Base-by-base conservation (phyloP, 1,140 invertebrate species). In the Cecropterus lyciades region DNA sequence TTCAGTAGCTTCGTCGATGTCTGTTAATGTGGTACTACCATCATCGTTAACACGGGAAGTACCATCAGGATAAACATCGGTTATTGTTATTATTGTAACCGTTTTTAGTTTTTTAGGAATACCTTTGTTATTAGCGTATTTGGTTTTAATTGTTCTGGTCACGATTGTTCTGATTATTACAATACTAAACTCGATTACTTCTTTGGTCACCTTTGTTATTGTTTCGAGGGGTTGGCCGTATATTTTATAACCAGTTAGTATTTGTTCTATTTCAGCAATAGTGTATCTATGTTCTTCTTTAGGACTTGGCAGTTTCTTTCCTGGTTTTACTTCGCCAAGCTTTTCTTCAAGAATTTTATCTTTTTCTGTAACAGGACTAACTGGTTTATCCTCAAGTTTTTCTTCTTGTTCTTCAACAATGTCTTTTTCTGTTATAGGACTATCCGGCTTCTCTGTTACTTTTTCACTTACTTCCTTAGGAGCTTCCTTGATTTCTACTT, bases 41-140 rank as follows among this genome's bases (percentile, higher is more conserved):
- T 90, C 87, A 37, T 88, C 75, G 65, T 86, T 85, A 3, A 80
- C 87, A 62, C 80, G 82, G 15, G 89, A 83, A 27, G 88, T 92
- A 46, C 89, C 89, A 76, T 93, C 91, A n/a, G 92, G 91, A 73
- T 90, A 93, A 53, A 84, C 77, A 70, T 93, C 90, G 42, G 87
- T 89, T 13, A 87, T 92, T 8, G 88, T 89, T 14, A 91, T 64
- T 48, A 73, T 83, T 52, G 80, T 86, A 11, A 83, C 80, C 1
- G 78, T 91, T 72, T 92, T 92, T 53, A 92, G 64, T 80, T 93
- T 93, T 65, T 70, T 79, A 13, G 87, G 17, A 10, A 70, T 68
- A 6, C 70, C 70, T 15, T 71, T 43, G 11, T 48, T 43, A 16
- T 84, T 70, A 8, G 71, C 60, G 68, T 75, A 84, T 60, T 73